phyloP scores from a whole-genome alignment of 2,113 vertebrate genomes.

The Gulo gulo region DNA sequence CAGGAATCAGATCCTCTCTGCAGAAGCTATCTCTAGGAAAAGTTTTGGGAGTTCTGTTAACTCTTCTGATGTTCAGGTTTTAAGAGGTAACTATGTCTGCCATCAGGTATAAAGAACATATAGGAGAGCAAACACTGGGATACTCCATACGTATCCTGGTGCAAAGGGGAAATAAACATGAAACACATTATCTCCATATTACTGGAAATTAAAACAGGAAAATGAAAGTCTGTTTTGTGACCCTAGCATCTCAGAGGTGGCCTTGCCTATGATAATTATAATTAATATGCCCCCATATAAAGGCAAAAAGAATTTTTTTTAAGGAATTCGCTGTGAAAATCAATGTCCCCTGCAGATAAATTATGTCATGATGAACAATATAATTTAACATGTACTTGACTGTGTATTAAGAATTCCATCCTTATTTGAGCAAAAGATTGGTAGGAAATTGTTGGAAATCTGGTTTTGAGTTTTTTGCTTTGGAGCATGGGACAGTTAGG shows the following conservation, averaged over 20 bases:
- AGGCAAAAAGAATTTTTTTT: background rate
- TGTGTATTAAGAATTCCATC: background rate
- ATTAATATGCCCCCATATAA: background rate
- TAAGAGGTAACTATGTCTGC: background rate
- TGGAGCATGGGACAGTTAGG: background rate
- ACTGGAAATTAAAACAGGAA: background rate
- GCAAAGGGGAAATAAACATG: background rate
- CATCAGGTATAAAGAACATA: background rate
- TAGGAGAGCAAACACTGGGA: background rate
- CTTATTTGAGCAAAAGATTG: background rate
- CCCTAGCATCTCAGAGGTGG: background rate
- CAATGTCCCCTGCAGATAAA: background rate
- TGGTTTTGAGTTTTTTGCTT: background rate
- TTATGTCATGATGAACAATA: background rate
- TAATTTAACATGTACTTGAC: background rate
- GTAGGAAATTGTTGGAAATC: background rate
- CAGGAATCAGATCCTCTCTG: background rate
- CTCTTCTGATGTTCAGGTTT: background rate
- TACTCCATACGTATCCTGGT: background rate
- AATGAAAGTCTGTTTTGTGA: background rate
- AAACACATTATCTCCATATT: background rate
- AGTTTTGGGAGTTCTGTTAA: background rate
- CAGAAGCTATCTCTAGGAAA: background rate
- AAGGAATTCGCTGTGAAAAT: slow-evolving; percentile 19
- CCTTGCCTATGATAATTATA: background rate